Conservation (phyloP, 2,888 invertebrate species). For the Nysson spinosus region DNA sequence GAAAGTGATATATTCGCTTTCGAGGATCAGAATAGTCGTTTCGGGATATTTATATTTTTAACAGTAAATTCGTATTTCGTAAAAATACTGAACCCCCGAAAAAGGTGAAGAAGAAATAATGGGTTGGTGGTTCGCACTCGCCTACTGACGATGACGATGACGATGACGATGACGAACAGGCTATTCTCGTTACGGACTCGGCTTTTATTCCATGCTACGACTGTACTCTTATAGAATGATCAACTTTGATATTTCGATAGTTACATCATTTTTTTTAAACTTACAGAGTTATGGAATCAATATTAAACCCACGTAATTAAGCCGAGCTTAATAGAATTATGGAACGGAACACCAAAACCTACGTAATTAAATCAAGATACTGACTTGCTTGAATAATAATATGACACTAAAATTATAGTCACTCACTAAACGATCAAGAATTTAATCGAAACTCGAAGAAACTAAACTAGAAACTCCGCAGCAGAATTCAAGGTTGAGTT, state of each 20-base stretch:
- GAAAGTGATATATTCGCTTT: conserved; percentile 34
- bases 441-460: not conserved
- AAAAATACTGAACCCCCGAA: too few relatives aligned
- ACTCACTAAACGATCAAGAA: too few relatives aligned
- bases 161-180: conserved; percentile 26
- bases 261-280: not conserved
- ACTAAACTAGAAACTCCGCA: not conserved
- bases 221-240: not conserved
- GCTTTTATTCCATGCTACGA: not conserved
- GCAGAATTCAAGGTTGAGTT: not conserved
- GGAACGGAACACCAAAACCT: too few relatives aligned
- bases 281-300: not conserved
- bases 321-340: too few relatives aligned
- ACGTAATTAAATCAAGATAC: too few relatives aligned
- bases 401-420: too few relatives aligned
- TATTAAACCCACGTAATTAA: too few relatives aligned
- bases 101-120: too few relatives aligned
- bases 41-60: too few relatives aligned
- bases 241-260: conserved; percentile 11
- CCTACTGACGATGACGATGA: conserved; percentile 31
- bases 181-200: conserved; percentile 25
- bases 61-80: conserved; percentile 7
- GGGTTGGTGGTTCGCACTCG: conserved; percentile 11
- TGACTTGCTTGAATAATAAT: too few relatives aligned
- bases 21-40: not conserved